Evolutionary conservation across 2,113 vertebrate genomes (phyloP), one percentile per base, ranked within the genome.

Genomic region (Callipepla californica): DNA sequence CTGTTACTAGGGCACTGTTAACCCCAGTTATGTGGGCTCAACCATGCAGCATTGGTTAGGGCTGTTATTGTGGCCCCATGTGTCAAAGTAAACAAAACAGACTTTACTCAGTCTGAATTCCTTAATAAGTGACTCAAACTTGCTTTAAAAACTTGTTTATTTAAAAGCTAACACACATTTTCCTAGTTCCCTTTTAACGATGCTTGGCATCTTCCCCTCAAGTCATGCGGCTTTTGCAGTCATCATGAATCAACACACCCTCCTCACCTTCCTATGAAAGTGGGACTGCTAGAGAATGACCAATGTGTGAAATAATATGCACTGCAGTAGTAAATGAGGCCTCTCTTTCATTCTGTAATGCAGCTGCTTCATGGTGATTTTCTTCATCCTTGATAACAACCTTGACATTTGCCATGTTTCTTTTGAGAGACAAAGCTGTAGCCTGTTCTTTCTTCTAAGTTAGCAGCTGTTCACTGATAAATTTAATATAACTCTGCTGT

Each of bases 171-270:
- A 58, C 58, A 25, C 28, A 85, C 68, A 22, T 63, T 93, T 75
- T 78, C 66, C 15, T 85, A 45, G 38, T 88, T 96, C 42, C 68
- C 44, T 91, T 89, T 92, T 90, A 92, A 63, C 1, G 80, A 86
- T 87, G 21, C 40, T 92, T 88, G 62, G 62, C 22, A 19, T 81
- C 89, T 90, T 84, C 50, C n/a, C 40, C 83, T 51, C 79, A 95
- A 53, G 59, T 51, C 76, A 86, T 75, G 70, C 57, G 67, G 82
- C 66, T 79, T 83, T 78, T 75, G 65, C 26, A 51, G 55, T 92
- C 90, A 77, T 40, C 28, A 1, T 95, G 88, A 93, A 88, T 94
- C 91, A 94, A 44, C 83, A 79, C 80, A 65, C 28, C 82, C 51
- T 47, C 34, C 42, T 80, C 70, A 45, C 45, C 68, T 90, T 89